Evolutionary conservation across 2,888 invertebrate species (phyloP).

Genomic region (Aelia acuminata): DNA sequence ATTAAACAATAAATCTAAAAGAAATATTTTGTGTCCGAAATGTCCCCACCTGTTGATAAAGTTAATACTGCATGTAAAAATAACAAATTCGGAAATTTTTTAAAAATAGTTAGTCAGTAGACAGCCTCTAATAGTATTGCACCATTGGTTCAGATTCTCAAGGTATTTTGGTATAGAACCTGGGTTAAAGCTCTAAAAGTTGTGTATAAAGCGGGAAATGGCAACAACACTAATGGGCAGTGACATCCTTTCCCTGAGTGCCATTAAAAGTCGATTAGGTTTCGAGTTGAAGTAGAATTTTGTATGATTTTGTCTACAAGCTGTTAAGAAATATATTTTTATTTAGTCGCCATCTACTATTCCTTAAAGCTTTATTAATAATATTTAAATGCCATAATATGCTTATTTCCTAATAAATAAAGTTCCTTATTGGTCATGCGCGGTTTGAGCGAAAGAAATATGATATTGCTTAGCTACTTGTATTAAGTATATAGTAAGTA

Average conservation of each 20-base stretch:
- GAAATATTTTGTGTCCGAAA: too few relatives aligned
- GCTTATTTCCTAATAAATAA: too few relatives aligned
- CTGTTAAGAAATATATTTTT: background rate
- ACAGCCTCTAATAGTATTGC: background rate
- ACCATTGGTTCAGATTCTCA: background rate
- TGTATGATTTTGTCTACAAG: background rate
- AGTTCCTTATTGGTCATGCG: too few relatives aligned
- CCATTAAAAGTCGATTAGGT: constrained; percentile 14
- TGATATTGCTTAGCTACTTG: too few relatives aligned
- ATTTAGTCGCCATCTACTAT: background rate
- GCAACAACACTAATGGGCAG: constrained; percentile 14
- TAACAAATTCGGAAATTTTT: too few relatives aligned
- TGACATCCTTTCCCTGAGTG: background rate
- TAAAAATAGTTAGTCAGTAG: background rate
- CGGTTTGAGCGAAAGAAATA: too few relatives aligned
- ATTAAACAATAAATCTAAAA: too few relatives aligned
- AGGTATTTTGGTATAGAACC: background rate
- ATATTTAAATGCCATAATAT: too few relatives aligned
- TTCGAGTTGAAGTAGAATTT: background rate
- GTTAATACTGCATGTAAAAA: too few relatives aligned
- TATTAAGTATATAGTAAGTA: too few relatives aligned
- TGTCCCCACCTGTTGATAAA: too few relatives aligned
- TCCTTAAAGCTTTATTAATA: too few relatives aligned
- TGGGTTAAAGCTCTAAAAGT: background rate
- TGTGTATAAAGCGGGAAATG: background rate